These are phyloP conservation scores for Spinus olivaceus DNA, from an alignment of 2,797 vertebrate genomes.

Conservation along the genomic window DNA sequence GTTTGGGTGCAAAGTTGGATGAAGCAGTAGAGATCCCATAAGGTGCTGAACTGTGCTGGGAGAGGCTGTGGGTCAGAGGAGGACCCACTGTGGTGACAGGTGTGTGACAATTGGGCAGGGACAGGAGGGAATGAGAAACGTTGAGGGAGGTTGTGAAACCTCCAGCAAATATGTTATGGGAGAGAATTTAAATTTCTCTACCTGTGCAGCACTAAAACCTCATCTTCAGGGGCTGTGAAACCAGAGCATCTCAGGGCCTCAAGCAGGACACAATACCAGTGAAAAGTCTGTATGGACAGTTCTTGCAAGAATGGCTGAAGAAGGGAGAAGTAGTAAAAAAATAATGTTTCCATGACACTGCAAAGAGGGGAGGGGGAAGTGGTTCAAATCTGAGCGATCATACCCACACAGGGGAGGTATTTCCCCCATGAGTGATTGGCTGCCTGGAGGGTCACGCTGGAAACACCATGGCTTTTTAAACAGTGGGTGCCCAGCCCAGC, in stretches of 20 bases:
- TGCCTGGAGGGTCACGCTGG: background rate
- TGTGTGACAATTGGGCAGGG: background rate
- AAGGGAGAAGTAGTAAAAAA: background rate
- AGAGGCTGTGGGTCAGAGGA: background rate
- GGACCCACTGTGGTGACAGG: background rate
- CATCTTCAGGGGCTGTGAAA: background rate
- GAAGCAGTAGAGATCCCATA: background rate
- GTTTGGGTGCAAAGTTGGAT: background rate
- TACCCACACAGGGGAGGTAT: background rate
- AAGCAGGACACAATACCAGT: rapidly evolving
- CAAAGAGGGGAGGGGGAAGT: constrained; percentile 17
- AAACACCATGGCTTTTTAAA: background rate
- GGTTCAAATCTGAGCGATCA: background rate
- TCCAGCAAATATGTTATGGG: background rate
- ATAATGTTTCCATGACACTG: background rate
- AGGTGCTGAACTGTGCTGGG: background rate
- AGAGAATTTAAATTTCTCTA: background rate
- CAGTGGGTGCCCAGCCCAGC: background rate
- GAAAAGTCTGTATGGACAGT: background rate
- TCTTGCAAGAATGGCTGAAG: background rate
- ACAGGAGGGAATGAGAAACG: background rate
- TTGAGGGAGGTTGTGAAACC: background rate
- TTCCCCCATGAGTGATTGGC: background rate
- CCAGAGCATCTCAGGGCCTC: background rate
- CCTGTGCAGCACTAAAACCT: background rate